Conservation (phyloP, 2,113 vertebrate genomes). For the Hemichromis elongatus region DNA sequence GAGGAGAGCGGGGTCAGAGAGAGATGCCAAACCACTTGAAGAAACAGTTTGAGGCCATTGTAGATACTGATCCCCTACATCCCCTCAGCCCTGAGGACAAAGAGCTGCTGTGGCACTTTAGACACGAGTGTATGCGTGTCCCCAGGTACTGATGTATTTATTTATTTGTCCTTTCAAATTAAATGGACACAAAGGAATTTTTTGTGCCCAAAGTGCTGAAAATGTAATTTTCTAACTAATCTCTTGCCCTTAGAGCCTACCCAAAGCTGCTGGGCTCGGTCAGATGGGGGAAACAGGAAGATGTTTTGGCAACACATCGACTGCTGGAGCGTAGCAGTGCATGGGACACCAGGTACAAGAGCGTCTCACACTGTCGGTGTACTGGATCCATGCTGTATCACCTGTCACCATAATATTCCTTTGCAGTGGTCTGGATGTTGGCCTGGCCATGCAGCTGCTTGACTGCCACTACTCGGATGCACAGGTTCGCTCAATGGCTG, state of each 20-base stretch:
- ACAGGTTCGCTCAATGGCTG: slow-evolving; percentile 90
- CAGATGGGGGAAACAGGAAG: slow-evolving; percentile 92
- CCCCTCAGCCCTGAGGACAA: slow-evolving; percentile 93
- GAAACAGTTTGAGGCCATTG: slow-evolving; percentile 92
- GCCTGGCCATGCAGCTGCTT: slow-evolving; percentile 92
- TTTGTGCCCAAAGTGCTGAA: not conserved
- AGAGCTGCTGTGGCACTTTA: slow-evolving; percentile 96
- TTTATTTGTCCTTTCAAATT: not conserved
- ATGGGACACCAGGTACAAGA: slow-evolving; percentile 81
- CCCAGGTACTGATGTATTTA: slow-evolving; percentile 61
- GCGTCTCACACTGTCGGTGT: accelerated
- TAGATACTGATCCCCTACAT: slow-evolving; percentile 89
- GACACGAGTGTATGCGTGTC: slow-evolving; percentile 88
- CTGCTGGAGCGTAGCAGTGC: slow-evolving; percentile 83
- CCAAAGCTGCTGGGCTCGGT: slow-evolving; percentile 95
- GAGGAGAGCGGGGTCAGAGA: slow-evolving; percentile 79
- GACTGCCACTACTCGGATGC: slow-evolving; percentile 96
- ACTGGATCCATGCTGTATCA: not conserved
- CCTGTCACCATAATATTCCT: not conserved
- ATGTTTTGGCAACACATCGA: slow-evolving; percentile 85
- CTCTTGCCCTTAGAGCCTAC: slow-evolving; percentile 74
- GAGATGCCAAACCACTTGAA: slow-evolving; percentile 97
- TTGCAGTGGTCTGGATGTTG: slow-evolving; percentile 84
- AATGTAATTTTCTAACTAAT: not conserved
- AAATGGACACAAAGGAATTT: not conserved